Conservation (phyloP, 2,113 vertebrate genomes). For the Polypterus bichir region DNA sequence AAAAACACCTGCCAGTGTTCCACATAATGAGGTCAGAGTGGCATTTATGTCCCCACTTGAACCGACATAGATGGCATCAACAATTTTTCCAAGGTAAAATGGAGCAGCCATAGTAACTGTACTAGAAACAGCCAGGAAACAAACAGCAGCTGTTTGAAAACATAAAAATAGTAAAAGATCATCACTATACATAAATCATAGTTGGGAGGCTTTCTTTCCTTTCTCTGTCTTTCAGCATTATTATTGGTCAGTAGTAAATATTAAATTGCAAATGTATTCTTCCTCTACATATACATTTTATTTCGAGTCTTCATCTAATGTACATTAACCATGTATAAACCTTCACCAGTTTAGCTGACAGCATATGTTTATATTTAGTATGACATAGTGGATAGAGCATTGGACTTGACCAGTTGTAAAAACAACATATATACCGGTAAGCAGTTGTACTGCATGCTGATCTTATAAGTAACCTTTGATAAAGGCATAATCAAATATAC, state of each 20-base stretch:
- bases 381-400: too few species aligned
- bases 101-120: slow-evolving; percentile 91
- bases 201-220: neutral
- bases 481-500: too few species aligned
- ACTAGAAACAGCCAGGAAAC: slow-evolving; percentile 82
- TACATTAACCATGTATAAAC: too few species aligned
- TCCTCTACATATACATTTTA: too few species aligned
- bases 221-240: neutral
- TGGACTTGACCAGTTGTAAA: too few species aligned
- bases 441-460: too few species aligned
- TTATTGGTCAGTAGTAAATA: neutral
- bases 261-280: too few species aligned
- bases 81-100: slow-evolving; percentile 83
- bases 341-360: too few species aligned
- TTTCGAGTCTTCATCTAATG: too few species aligned
- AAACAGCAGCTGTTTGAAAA: slow-evolving; percentile 64
- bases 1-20: slow-evolving; percentile 71
- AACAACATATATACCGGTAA: too few species aligned
- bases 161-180: neutral
- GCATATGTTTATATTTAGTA: too few species aligned
- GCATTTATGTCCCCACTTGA: slow-evolving; percentile 43
- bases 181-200: neutral
- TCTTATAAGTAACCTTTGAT: too few species aligned
- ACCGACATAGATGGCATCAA: slow-evolving; percentile 76
- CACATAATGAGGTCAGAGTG: slow-evolving; percentile 65